These are phyloP conservation scores for Lepisosteus osseus DNA, from an alignment of 2,113 vertebrate species.

Conservation along the genomic window DNA sequence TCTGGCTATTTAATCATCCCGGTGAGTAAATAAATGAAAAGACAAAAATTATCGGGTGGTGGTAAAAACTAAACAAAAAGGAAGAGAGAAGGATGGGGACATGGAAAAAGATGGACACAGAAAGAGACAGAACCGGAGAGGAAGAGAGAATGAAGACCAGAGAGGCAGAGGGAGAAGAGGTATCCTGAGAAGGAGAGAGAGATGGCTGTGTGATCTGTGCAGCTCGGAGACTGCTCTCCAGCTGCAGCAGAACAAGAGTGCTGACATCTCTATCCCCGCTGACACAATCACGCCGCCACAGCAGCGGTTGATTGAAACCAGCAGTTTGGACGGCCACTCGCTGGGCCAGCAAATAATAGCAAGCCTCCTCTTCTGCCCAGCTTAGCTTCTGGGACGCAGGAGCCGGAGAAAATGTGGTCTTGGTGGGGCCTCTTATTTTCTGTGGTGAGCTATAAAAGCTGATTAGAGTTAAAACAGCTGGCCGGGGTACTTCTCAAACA, in stretches of 20 bases:
- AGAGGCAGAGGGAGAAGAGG: slow-evolving; percentile 11
- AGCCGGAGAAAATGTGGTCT: slow-evolving; percentile 39
- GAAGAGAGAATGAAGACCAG: neutral
- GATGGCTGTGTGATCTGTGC: neutral
- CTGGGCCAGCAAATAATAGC: slow-evolving; percentile 45
- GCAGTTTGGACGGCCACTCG: slow-evolving; percentile 41
- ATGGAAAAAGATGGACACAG: neutral
- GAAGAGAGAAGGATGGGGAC: slow-evolving; percentile 17
- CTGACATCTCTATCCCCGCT: slow-evolving; percentile 53
- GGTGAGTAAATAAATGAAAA: too few relatives aligned
- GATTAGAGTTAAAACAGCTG: slow-evolving; percentile 67
- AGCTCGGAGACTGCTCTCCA: slow-evolving; percentile 3
- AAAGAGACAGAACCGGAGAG: neutral
- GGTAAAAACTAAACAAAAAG: neutral
- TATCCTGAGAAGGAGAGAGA: slow-evolving; percentile 22
- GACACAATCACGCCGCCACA: slow-evolving; percentile 18
- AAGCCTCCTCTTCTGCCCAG: slow-evolving; percentile 38
- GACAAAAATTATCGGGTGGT: too few relatives aligned
- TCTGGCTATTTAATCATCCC: too few relatives aligned
- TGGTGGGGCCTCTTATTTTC: slow-evolving; percentile 39
- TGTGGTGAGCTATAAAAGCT: slow-evolving; percentile 61
- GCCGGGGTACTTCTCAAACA: slow-evolving; percentile 57
- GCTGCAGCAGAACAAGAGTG: slow-evolving; percentile 60
- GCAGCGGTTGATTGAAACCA: slow-evolving; percentile 52
- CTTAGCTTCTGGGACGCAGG: slow-evolving; percentile 22